Base-by-base conservation (phyloP, 2,888 invertebrate genomes). In the Leucozona laternaria region DNA sequence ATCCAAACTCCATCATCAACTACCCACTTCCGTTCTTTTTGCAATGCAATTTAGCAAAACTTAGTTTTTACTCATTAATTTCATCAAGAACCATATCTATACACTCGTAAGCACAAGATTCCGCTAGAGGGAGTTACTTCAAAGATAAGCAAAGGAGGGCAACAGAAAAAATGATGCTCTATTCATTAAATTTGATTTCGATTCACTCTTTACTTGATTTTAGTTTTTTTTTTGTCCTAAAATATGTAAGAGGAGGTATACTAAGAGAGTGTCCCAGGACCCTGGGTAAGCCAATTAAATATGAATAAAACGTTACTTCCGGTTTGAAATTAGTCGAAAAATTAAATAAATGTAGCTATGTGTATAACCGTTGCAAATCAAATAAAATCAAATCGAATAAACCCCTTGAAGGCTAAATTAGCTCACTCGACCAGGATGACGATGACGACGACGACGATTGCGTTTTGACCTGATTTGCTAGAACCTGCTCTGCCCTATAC, bases 241-340 rank as follows among this genome's bases (percentile, higher is more conserved):
- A 10, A 17, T 31, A 22, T 17, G n/a, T 53, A 66, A n/a, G n/a
- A n/a, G n/a, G n/a, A n/a, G n/a, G n/a, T n/a, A n/a, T n/a, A n/a
- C 66, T 13, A 28, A 66, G 43, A 64, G 34, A 62, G 11, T 66
- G 53, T 55, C 50, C 43, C 25, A 60, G 50, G 53, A 71, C 50
- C 43, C 25, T 66, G 50, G 53, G 76, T 53, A 48, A 66, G 50
- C 79, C 58, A 84, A 84, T 84, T 84, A 84, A 79, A 84, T 84
- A 76, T 76, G 84, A 84, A 84, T 79, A 84, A 84, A 79, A 84
- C 76, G 75, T 53, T 76, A 79, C 66, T 84, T 79, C 79, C 84
- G 73, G 72, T 62, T 45, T n/a, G 15, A n/a, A 66, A 37, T 17
- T 40, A 45, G 53, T 48, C 57, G 43, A 66, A 79, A 72, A 64